Percentiles rank a stretch among this genome's conserved stretches.
These are phyloP conservation scores for Pardosa pseudoannulata DNA, from an alignment of 2,888 invertebrate genomes.

Conservation along the genomic window DNA sequence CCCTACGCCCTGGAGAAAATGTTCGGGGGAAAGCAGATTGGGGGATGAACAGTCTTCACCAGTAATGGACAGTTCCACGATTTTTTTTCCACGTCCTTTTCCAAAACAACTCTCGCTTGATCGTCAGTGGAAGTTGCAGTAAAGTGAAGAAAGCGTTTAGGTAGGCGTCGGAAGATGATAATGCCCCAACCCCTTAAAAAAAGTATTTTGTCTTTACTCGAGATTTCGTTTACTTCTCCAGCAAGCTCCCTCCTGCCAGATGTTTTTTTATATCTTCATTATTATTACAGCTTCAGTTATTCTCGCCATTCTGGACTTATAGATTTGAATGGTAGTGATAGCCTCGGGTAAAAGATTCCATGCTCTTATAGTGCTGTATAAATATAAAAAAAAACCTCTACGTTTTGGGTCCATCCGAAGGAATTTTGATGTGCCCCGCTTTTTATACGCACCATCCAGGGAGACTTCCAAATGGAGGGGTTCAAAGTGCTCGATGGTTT, in stretches of 20 bases:
- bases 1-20: slow-evolving; percentile 32
- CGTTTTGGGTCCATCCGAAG: slow-evolving; percentile 19
- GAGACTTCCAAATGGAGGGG: slow-evolving; percentile 25
- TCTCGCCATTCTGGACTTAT: slow-evolving; percentile 28
- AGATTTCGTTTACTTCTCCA: slow-evolving; percentile 58
- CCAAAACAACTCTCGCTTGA: slow-evolving; percentile 59
- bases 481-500: slow-evolving; percentile 25
- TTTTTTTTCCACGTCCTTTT: slow-evolving; percentile 37
- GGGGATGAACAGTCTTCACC: slow-evolving; percentile 62
- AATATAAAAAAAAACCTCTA: slow-evolving; percentile 35
- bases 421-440: slow-evolving; percentile 35
- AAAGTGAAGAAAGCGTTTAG: slow-evolving; percentile 69
- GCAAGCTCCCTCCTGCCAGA: background rate
- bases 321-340: slow-evolving; percentile 54
- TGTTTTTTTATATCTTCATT: slow-evolving; percentile 38
- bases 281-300: slow-evolving; percentile 63
- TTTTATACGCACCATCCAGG: background rate
- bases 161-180: slow-evolving; percentile 61
- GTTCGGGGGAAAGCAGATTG: slow-evolving; percentile 1
- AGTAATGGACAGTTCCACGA: slow-evolving; percentile 67
- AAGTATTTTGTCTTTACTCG: slow-evolving; percentile 53
- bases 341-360: slow-evolving; percentile 24
- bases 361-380: slow-evolving; percentile 51
- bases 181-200: slow-evolving; percentile 58
- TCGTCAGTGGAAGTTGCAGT: slow-evolving; percentile 49